Percentiles rank a stretch among this genome's conserved stretches.
Conservation (phyloP, 1,140 invertebrate genomes). For the Brachionus angularis region DNA sequence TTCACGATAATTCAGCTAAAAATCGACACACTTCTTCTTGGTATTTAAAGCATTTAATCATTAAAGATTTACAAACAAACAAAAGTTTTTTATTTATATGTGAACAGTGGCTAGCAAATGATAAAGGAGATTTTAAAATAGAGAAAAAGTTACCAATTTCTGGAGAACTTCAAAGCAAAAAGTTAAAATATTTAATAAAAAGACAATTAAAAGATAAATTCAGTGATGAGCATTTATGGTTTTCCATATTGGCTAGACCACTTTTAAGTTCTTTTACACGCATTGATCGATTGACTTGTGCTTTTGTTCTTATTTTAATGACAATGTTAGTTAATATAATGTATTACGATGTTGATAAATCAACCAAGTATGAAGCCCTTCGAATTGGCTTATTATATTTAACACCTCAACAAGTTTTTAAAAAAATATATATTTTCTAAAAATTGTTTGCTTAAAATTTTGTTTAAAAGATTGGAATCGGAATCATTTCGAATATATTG, state of each 20-base stretch:
- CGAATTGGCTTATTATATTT: not conserved
- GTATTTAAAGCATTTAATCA: slow-evolving; percentile 55
- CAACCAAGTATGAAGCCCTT: not conserved
- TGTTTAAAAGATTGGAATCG: not conserved
- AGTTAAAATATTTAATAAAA: slow-evolving; percentile 57
- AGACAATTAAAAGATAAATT: slow-evolving; percentile 56
- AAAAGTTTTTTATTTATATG: slow-evolving; percentile 55
- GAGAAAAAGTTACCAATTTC: slow-evolving; percentile 56
- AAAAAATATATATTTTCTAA: not conserved
- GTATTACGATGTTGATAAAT: slow-evolving; percentile 51
- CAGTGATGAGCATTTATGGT: slow-evolving; percentile 57
- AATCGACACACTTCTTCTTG: slow-evolving; percentile 51
- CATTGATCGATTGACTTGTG: slow-evolving; percentile 56
- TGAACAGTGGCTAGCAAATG: slow-evolving; percentile 55
- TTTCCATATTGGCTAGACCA: slow-evolving; percentile 54
- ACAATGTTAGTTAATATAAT: slow-evolving; percentile 59
- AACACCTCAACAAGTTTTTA: not conserved
- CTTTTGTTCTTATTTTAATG: slow-evolving; percentile 55
- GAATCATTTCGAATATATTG: not conserved
- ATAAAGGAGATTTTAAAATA: slow-evolving; percentile 56
- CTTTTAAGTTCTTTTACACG: slow-evolving; percentile 55
- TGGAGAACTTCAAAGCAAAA: slow-evolving; percentile 52
- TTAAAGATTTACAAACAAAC: slow-evolving; percentile 56
- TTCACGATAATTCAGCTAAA: slow-evolving; percentile 58
- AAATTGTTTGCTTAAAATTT: not conserved